Conservation (phyloP, 2,797 vertebrate species). For the Micrastur ruficollis region DNA sequence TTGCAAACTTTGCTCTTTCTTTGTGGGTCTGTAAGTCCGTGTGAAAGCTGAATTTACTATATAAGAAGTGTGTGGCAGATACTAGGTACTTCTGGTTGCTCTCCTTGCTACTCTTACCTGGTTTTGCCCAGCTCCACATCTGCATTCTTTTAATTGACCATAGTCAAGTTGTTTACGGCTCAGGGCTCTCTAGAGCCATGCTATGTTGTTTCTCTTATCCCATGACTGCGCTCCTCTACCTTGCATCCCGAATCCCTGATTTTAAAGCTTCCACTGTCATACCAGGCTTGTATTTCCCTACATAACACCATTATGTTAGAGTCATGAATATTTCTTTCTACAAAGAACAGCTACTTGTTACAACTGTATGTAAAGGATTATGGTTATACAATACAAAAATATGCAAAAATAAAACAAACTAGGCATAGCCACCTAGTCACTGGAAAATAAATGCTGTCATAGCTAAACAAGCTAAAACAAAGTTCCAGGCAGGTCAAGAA, state of each 20-base stretch:
- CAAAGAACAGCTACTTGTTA: background rate
- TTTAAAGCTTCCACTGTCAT: background rate
- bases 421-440: background rate
- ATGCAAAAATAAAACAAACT: background rate
- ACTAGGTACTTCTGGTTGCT: background rate
- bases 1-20: background rate
- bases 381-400: background rate
- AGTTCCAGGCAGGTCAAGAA: background rate
- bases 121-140: background rate
- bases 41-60: background rate
- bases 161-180: background rate
- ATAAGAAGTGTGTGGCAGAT: fast-evolving
- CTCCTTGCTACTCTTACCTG: background rate
- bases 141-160: background rate
- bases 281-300: background rate
- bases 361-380: background rate
- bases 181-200: background rate
- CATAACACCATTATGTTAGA: background rate
- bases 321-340: background rate
- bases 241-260: fast-evolving
- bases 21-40: background rate
- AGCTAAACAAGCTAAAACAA: background rate
- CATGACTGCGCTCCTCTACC: background rate
- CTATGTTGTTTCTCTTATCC: background rate
- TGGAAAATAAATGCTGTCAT: background rate